Percentiles rank a stretch among this genome's conserved stretches.
Conservation (phyloP, 2,113 vertebrate species). For the Eulacestoma nigropectus region DNA sequence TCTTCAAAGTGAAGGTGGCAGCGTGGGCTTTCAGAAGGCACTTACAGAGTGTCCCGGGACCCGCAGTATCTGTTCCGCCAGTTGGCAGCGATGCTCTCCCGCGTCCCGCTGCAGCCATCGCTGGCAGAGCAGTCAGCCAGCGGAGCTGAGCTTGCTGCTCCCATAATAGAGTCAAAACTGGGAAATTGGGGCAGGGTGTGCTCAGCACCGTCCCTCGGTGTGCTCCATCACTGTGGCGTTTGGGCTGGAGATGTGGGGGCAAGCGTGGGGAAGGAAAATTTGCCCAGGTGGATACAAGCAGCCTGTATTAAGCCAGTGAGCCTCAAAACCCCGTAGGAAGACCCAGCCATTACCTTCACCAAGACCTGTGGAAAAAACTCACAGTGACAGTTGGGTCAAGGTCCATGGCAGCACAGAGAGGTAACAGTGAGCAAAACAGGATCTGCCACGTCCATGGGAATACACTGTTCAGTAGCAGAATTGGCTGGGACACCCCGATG, state of each 20-base stretch:
- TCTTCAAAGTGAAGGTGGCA: not conserved
- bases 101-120: not conserved
- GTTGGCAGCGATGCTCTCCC: not conserved
- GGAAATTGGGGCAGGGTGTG: rapidly evolving
- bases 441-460: not conserved
- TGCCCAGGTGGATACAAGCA: not conserved
- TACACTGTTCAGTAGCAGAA: not conserved
- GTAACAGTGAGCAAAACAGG: not conserved
- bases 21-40: not conserved
- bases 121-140: not conserved
- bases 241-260: too few relatives aligned
- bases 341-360: not conserved
- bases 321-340: not conserved
- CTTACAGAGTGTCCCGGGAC: rapidly evolving
- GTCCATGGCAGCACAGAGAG: not conserved
- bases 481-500: rapidly evolving
- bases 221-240: rapidly evolving
- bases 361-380: not conserved
- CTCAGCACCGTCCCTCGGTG: not conserved
- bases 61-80: not conserved
- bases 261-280: not conserved
- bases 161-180: rapidly evolving
- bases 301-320: not conserved
- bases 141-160: not conserved
- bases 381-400: not conserved